Percentiles rank a stretch among this genome's conserved stretches.
phyloP scores from a whole-genome alignment of 2,113 vertebrate species.

The Dasypus novemcinctus region DNA sequence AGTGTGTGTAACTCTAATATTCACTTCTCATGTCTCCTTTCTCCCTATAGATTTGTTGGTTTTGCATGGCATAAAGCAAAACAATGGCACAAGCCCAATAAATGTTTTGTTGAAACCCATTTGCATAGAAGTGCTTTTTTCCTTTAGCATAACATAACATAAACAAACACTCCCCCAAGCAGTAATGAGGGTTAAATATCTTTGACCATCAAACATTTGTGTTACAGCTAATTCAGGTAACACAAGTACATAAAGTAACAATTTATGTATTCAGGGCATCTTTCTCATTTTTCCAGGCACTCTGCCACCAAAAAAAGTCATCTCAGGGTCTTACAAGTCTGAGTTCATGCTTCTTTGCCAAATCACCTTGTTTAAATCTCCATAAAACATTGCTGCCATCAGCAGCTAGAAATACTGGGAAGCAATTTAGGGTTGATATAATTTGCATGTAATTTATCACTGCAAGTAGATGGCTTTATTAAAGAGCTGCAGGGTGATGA shows the following conservation, averaged over 20 bases:
- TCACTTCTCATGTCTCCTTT: neutral
- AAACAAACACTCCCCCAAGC: neutral
- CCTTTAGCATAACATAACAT: neutral
- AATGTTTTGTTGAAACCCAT: neutral
- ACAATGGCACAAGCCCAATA: neutral
- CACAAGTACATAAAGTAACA: conserved; percentile 29
- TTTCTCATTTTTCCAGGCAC: conserved; percentile 37
- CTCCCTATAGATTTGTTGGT: neutral
- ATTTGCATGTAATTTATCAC: conserved; percentile 72
- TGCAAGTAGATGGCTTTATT: conserved; percentile 63
- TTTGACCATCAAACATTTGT: conserved; percentile 39
- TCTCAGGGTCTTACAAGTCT: conserved; percentile 26
- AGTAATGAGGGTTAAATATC: conserved; percentile 52
- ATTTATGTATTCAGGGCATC: neutral
- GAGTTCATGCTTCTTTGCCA: conserved; percentile 36
- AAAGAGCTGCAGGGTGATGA: conserved; percentile 43
- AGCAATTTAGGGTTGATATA: conserved; percentile 67
- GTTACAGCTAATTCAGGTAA: neutral
- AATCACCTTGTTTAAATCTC: conserved; percentile 69
- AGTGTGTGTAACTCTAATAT: neutral
- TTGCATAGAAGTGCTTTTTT: neutral
- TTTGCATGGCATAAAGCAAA: conserved; percentile 14
- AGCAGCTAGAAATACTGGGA: conserved; percentile 56
- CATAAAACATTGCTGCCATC: conserved; percentile 62
- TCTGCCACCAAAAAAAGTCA: conserved; percentile 41